Conservation (phyloP, 2,113 vertebrate species). For the Malurus melanocephalus region DNA sequence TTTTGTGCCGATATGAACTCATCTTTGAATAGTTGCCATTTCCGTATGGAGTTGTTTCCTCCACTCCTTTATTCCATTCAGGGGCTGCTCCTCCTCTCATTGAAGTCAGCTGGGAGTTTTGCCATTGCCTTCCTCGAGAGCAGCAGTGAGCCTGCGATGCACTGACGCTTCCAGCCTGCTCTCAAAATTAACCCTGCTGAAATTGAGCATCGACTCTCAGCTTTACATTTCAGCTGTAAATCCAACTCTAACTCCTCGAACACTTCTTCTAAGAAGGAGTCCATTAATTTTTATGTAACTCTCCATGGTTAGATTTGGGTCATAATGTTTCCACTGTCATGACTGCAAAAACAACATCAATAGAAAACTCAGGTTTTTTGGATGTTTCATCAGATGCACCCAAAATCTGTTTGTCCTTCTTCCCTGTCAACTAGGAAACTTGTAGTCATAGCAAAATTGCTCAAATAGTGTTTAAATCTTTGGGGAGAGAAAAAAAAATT, state of each 20-base stretch:
- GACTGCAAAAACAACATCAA: not conserved
- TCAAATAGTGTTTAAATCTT: not conserved
- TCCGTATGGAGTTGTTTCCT: slow-evolving; percentile 55
- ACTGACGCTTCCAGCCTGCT: not conserved
- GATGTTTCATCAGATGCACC: not conserved
- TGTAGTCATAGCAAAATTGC: not conserved
- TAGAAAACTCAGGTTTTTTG: not conserved
- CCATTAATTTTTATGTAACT: not conserved
- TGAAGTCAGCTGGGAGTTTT: slow-evolving; percentile 64
- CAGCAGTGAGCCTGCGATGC: slow-evolving; percentile 12
- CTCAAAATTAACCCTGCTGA: slow-evolving; percentile 14
- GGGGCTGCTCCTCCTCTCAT: slow-evolving; percentile 55
- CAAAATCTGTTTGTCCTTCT: not conserved
- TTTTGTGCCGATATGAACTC: slow-evolving; percentile 61
- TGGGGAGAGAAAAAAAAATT: too few relatives aligned
- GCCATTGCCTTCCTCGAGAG: slow-evolving; percentile 63
- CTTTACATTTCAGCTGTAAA: slow-evolving; percentile 48
- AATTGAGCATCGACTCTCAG: not conserved
- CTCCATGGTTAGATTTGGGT: not conserved
- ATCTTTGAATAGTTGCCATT: slow-evolving; percentile 61
- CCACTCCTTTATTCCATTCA: slow-evolving; percentile 38
- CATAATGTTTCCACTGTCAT: not conserved
- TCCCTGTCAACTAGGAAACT: not conserved
- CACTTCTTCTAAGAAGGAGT: not conserved
- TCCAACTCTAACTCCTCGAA: slow-evolving; percentile 28